Conservation (phyloP, 2,888 invertebrate genomes). For the Sympetrum striolatum region DNA sequence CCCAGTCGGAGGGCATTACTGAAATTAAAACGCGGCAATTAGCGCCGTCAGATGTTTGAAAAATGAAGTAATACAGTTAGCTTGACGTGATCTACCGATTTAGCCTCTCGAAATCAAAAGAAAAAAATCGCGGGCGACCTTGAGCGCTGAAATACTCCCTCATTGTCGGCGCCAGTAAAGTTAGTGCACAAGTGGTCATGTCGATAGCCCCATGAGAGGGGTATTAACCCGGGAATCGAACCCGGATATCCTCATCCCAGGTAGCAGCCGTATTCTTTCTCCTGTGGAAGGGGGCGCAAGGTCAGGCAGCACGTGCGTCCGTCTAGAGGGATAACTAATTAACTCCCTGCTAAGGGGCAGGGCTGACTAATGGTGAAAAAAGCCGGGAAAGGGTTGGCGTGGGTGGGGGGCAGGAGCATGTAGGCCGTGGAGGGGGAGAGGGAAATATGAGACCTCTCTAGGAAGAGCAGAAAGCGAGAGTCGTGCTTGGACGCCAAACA, state of each 20-base stretch:
- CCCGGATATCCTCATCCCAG: background rate
- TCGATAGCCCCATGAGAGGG: background rate
- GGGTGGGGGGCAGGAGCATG: background rate
- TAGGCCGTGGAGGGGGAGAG: background rate
- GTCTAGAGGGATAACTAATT: background rate
- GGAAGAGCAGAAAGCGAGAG: background rate
- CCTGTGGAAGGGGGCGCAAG: background rate
- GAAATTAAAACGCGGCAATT: background rate
- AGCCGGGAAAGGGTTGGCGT: background rate
- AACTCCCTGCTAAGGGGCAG: background rate
- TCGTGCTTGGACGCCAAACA: background rate
- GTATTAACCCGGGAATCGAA: background rate
- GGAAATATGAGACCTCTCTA: background rate
- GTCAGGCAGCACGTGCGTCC: background rate
- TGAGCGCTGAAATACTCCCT: background rate
- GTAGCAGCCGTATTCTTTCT: background rate
- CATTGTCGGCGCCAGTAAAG: background rate
- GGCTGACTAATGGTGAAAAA: background rate
- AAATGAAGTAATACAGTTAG: constrained; percentile 22
- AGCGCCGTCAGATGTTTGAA: background rate
- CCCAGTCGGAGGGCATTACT: no score
- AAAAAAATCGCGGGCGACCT: no score
- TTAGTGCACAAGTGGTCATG: background rate
- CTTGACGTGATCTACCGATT: background rate
- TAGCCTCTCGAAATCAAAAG: background rate